Conservation (phyloP, 1,140 invertebrate genomes). For the Cyphomyrmex costatus region DNA sequence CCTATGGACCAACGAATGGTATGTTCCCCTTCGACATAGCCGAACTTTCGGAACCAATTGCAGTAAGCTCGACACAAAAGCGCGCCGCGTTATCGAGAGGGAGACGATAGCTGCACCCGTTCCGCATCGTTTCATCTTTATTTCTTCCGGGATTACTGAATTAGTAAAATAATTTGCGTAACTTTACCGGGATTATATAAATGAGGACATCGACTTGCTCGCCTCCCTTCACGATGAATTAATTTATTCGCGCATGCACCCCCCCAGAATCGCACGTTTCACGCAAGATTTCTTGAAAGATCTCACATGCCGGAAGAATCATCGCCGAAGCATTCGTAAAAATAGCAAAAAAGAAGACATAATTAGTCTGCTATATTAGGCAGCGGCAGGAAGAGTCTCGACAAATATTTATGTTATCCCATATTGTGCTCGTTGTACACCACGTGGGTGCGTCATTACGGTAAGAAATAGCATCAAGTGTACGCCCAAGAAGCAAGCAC, state of each 20-base stretch:
- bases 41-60: slow-evolving; percentile 65
- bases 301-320: slow-evolving; percentile 3
- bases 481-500: neutral
- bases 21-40: neutral
- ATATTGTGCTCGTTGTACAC: slow-evolving; percentile 6
- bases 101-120: slow-evolving; percentile 16
- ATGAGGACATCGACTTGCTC: neutral
- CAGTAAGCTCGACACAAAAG: slow-evolving; percentile 48
- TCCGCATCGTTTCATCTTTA: slow-evolving; percentile 55
- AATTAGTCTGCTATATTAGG: slow-evolving; percentile 59
- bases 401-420: slow-evolving; percentile 71
- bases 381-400: slow-evolving; percentile 44
- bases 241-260: neutral
- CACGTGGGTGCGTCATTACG: slow-evolving; percentile 22
- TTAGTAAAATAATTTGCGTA: slow-evolving; percentile 27
- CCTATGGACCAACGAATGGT: neutral
- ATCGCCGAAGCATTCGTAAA: slow-evolving; percentile 15
- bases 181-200: neutral
- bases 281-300: neutral
- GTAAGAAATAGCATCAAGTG: slow-evolving; percentile 69
- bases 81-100: slow-evolving; percentile 13
- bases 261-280: neutral
- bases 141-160: slow-evolving; percentile 43
- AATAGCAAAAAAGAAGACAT: slow-evolving; percentile 31
- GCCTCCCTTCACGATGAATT: neutral